A percentile compares a stretch with the other conserved stretches of the same genome.
These are phyloP conservation scores for Megamerina dolium DNA, from an alignment of 2,888 invertebrate species.

Conservation along the genomic window DNA sequence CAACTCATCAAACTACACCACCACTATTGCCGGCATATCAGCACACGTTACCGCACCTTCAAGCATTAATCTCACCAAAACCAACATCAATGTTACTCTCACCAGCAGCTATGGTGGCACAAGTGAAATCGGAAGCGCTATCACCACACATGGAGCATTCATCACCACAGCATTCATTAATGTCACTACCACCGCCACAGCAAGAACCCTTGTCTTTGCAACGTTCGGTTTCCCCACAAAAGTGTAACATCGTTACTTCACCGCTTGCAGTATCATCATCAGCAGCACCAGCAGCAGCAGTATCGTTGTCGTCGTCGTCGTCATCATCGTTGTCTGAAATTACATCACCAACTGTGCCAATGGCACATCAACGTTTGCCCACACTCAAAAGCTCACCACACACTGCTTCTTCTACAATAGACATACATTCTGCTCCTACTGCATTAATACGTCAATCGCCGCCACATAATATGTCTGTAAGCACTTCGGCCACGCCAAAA, in stretches of 20 bases:
- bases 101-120: constrained; percentile 26
- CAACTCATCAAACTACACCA: constrained; percentile 44
- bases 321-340: neutral
- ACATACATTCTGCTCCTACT: constrained; percentile 15
- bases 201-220: constrained; percentile 29
- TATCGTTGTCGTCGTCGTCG: neutral
- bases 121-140: constrained; percentile 14
- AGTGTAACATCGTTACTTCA: constrained; percentile 2
- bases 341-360: neutral
- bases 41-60: constrained; percentile 13
- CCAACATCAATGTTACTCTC: constrained; percentile 26
- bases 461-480: constrained; percentile 1
- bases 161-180: constrained; percentile 21
- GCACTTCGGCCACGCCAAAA: too few species aligned
- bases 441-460: constrained; percentile 14
- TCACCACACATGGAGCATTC: constrained; percentile 17
- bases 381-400: constrained; percentile 1
- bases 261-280: constrained; percentile 22
- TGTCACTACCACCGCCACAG: constrained; percentile 31
- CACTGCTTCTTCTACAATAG: constrained; percentile 9
- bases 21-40: constrained; percentile 44
- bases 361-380: too few species aligned
- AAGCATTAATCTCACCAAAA: constrained; percentile 20
- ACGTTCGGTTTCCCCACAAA: constrained; percentile 15
- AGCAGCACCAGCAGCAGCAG: constrained; percentile 3